Percentiles rank a stretch among this genome's conserved stretches.
Evolutionary conservation across 2,797 vertebrate species (phyloP).

Genomic region (Myotis vivesi): DNA sequence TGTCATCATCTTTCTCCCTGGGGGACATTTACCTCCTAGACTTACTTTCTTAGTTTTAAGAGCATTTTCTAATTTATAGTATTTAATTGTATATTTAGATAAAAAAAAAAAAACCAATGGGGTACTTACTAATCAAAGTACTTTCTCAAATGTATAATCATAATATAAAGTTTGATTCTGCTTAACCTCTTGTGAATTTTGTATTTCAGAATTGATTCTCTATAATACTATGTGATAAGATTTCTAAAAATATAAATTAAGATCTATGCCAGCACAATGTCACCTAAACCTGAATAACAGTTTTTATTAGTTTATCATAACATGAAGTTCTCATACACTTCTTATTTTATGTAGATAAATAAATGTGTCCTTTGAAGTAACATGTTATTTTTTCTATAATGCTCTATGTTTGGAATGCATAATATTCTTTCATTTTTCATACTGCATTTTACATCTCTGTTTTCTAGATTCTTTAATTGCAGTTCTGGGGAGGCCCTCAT

Average conservation of each 20-base stretch:
- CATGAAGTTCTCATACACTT: background rate
- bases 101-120: background rate
- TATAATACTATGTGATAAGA: background rate
- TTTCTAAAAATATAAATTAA: slow-evolving; percentile 1
- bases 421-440: background rate
- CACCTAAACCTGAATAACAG: background rate
- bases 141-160: background rate
- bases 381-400: background rate
- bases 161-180: background rate
- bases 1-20: background rate
- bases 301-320: background rate
- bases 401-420: background rate
- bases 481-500: background rate
- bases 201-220: background rate
- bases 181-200: background rate
- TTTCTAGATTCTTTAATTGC: background rate
- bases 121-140: background rate
- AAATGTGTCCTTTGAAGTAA: background rate
- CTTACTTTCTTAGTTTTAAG: background rate
- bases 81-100: background rate
- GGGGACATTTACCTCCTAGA: background rate
- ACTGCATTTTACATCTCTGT: background rate
- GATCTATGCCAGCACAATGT: background rate
- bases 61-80: background rate
- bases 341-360: background rate